A percentile compares a stretch with the other conserved stretches of the same genome.
These are phyloP conservation scores for Patagioenas fasciata DNA, from an alignment of 2,113 vertebrate species.

Conservation along the genomic window DNA sequence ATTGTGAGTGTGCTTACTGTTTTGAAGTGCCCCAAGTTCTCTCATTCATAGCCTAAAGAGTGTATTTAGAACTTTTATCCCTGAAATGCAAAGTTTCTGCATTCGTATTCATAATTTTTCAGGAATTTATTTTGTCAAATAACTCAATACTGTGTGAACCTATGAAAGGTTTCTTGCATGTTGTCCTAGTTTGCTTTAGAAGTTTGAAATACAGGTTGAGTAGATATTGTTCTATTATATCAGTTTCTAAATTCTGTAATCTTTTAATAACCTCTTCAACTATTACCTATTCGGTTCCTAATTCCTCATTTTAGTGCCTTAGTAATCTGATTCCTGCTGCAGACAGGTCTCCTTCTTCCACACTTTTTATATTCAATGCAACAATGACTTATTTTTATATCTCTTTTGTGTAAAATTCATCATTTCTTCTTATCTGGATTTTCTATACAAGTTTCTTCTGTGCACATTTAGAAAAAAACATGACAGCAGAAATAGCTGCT, in stretches of 20 bases:
- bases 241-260: slow-evolving; percentile 21
- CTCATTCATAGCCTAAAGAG: background rate
- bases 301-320: slow-evolving; percentile 16
- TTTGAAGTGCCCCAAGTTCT: background rate
- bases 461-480: background rate
- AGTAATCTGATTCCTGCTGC: slow-evolving; percentile 28
- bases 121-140: background rate
- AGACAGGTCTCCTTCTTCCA: slow-evolving; percentile 2
- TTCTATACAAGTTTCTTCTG: background rate
- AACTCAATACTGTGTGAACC: background rate
- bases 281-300: slow-evolving; percentile 36
- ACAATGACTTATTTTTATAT: background rate
- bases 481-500: background rate
- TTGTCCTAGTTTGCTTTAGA: background rate
- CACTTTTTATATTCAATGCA: slow-evolving; percentile 2
- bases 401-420: background rate
- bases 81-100: background rate
- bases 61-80: background rate
- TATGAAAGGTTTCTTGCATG: background rate
- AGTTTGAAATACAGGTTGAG: slow-evolving; percentile 8
- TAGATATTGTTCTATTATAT: slow-evolving; percentile 5
- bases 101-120: background rate
- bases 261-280: slow-evolving; percentile 49
- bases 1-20: background rate
- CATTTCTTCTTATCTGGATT: background rate